Percentiles rank a stretch among this genome's conserved stretches.
These are phyloP conservation scores for Hipposideros armiger DNA, from an alignment of 2,113 vertebrate species.

Conservation along the genomic window DNA sequence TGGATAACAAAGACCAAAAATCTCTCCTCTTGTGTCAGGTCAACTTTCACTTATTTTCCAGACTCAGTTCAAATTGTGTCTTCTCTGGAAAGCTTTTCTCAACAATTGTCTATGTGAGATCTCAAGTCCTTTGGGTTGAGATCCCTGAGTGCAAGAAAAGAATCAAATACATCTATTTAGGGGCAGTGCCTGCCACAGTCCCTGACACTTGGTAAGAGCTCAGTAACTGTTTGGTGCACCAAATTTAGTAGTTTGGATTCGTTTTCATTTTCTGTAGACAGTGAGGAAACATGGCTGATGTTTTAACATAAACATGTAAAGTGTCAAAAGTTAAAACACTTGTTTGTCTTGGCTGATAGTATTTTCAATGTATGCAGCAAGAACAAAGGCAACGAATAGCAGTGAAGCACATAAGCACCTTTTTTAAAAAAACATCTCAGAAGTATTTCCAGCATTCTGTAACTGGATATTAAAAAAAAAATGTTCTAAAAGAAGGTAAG, in stretches of 20 bases:
- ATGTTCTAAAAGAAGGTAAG: conserved; percentile 19
- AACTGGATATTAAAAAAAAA: conserved; percentile 5
- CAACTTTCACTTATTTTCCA: not conserved
- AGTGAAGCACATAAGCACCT: conserved; percentile 8
- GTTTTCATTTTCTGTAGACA: not conserved
- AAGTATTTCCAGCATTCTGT: conserved; percentile 11
- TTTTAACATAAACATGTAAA: not conserved
- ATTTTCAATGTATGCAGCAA: not conserved
- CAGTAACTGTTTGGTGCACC: not conserved
- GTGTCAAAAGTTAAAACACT: conserved; percentile 24
- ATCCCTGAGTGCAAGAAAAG: not conserved
- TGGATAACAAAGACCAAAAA: not conserved
- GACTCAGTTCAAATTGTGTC: not conserved
- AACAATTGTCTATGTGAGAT: not conserved
- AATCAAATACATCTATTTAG: not conserved
- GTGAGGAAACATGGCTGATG: not conserved
- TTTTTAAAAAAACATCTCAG: not conserved
- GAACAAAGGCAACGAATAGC: conserved; percentile 33
- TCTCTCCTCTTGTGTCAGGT: not conserved
- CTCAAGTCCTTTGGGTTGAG: not conserved
- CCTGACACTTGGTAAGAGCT: not conserved
- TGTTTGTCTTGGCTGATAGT: not conserved
- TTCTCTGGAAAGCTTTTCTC: not conserved
- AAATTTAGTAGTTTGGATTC: not conserved
- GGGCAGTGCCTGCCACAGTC: too few species aligned